Conservation (phyloP, 2,888 invertebrate species). For the Drosophila tripunctata region DNA sequence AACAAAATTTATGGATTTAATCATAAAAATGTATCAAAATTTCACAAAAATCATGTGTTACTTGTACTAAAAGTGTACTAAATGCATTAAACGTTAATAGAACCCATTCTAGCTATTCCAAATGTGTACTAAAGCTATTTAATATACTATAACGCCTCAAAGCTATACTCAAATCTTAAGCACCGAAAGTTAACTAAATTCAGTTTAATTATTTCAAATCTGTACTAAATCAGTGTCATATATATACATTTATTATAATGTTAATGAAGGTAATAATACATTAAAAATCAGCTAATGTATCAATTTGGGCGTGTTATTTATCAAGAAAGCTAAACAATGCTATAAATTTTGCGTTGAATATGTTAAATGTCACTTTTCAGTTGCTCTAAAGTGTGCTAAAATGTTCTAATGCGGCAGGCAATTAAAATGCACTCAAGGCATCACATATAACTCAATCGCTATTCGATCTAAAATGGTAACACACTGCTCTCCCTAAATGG, state of each 20-base stretch:
- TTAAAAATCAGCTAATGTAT: background rate
- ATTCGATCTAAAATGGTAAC: conserved; percentile 39
- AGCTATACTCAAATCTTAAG: too few species aligned
- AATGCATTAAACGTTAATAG: too few species aligned
- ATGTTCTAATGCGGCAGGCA: conserved; percentile 9
- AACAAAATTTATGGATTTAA: too few species aligned
- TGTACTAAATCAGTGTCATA: background rate
- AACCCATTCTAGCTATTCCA: too few species aligned
- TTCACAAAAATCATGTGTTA: background rate
- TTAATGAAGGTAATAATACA: background rate
- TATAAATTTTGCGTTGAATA: background rate
- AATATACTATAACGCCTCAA: too few species aligned
- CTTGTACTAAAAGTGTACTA: background rate
- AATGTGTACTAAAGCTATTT: background rate
- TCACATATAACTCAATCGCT: conserved; percentile 32
- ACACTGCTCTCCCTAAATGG: conserved; percentile 20
- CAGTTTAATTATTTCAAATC: background rate
- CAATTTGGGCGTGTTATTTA: background rate
- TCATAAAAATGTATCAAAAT: too few species aligned
- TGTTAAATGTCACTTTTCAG: conserved; percentile 3
- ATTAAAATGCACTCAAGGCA: conserved; percentile 43
- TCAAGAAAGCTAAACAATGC: background rate
- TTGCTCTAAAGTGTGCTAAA: conserved; percentile 7
- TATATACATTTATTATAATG: background rate
- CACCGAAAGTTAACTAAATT: background rate